phyloP scores from a whole-genome alignment of 2,888 invertebrate species.

The Hypomecis punctinalis region DNA sequence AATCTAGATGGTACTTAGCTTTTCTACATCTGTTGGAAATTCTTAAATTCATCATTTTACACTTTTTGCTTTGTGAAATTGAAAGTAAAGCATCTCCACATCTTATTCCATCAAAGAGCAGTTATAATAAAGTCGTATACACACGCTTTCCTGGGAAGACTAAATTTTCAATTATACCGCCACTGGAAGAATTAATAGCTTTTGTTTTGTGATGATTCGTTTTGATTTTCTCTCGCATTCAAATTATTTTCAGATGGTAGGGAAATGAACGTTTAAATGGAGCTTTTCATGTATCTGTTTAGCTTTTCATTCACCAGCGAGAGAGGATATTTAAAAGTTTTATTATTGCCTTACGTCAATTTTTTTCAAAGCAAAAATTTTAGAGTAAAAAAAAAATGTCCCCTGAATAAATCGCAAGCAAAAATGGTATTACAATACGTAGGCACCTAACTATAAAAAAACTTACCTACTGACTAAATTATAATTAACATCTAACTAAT shows the following conservation, averaged over 20 bases:
- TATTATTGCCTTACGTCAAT: too few species aligned
- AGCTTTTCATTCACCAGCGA: too few species aligned
- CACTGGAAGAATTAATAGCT: constrained; percentile 17
- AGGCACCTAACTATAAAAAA: too few species aligned
- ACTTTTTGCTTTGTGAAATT: neutral
- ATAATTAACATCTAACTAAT: too few species aligned
- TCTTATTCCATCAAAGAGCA: neutral
- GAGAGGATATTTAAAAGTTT: too few species aligned
- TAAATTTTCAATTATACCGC: constrained; percentile 20
- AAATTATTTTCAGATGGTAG: neutral
- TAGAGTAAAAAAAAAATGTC: too few species aligned
- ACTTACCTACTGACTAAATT: too few species aligned
- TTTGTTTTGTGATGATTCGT: constrained; percentile 23
- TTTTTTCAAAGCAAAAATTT: too few species aligned
- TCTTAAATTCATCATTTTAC: neutral
- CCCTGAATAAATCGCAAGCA: too few species aligned
- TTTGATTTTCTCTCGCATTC: neutral
- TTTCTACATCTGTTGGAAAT: neutral
- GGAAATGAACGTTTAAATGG: neutral
- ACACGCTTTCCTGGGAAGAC: constrained; percentile 10
- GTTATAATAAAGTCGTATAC: neutral
- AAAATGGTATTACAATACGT: too few species aligned
- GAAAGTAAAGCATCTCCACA: constrained; percentile 5
- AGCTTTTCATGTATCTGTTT: neutral
- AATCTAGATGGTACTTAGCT: too few species aligned